Conservation (phyloP, 2,797 vertebrate genomes). For the Tenualosa thibaudeaui region DNA sequence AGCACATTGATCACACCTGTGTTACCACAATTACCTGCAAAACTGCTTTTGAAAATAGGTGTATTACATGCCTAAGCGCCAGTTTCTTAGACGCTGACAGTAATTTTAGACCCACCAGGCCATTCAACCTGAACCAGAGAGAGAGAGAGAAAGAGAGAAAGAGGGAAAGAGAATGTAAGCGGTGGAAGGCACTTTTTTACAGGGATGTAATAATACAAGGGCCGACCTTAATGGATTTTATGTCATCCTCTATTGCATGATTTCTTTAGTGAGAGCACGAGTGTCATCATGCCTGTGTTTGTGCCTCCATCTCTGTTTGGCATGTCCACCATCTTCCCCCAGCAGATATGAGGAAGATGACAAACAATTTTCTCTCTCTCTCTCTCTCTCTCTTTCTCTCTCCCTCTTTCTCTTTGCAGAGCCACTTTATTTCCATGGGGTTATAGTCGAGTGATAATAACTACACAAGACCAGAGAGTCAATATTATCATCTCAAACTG, state of each 20-base stretch:
- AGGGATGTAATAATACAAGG: neutral
- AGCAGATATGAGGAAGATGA: neutral
- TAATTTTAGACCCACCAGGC: neutral
- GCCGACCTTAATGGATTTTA: conserved; percentile 11
- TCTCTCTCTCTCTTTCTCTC: neutral
- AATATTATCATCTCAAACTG: conserved; percentile 29
- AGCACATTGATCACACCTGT: neutral
- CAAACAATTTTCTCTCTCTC: neutral
- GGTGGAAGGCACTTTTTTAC: neutral
- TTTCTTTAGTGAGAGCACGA: neutral
- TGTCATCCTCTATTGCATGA: neutral
- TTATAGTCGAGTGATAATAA: neutral
- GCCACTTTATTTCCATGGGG: conserved; percentile 4
- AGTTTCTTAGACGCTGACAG: neutral
- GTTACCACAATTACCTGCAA: neutral
- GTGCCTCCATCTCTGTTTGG: neutral
- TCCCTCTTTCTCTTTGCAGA: neutral
- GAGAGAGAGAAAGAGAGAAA: neutral
- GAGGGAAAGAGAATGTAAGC: neutral
- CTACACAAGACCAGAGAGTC: conserved; percentile 10
- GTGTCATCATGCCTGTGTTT: neutral
- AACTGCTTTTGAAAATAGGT: conserved; percentile 7
- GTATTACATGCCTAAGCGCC: neutral
- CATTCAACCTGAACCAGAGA: neutral
- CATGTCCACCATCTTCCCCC: neutral